A percentile compares a stretch with the other conserved stretches of the same genome.
These are phyloP conservation scores for Mustela lutreola DNA, from an alignment of 2,113 vertebrate genomes.

Conservation along the genomic window DNA sequence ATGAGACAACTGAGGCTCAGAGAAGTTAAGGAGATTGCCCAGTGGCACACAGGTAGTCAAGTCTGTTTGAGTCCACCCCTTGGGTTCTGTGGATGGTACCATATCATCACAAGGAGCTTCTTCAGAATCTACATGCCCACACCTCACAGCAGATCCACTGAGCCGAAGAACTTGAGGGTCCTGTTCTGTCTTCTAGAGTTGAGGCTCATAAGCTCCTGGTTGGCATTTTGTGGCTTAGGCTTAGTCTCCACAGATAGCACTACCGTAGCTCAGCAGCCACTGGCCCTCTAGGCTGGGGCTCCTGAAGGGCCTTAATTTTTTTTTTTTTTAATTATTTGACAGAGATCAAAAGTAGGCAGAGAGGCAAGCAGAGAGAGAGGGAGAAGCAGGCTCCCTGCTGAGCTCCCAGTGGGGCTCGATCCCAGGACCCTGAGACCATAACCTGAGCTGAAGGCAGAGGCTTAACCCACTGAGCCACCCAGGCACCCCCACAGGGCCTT, in stretches of 20 bases:
- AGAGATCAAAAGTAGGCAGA: too few species aligned
- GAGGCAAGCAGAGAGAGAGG: too few species aligned
- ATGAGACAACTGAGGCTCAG: slow-evolving; percentile 6
- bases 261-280: background rate
- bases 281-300: background rate
- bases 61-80: background rate
- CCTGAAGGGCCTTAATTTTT: background rate
- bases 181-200: background rate
- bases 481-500: background rate
- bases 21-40: background rate
- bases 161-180: background rate
- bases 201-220: background rate
- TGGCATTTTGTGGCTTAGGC: background rate
- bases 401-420: too few species aligned
- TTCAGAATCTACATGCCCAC: background rate
- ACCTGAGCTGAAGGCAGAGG: too few species aligned
- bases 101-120: background rate
- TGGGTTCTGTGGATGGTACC: background rate
- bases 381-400: too few species aligned
- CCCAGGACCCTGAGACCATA: too few species aligned
- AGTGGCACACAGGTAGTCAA: background rate
- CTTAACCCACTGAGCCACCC: too few species aligned
- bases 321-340: too few species aligned
- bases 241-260: background rate
- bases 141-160: background rate